Conservation (phyloP, 2,888 invertebrate genomes). For the Melinaea marsaeus region DNA sequence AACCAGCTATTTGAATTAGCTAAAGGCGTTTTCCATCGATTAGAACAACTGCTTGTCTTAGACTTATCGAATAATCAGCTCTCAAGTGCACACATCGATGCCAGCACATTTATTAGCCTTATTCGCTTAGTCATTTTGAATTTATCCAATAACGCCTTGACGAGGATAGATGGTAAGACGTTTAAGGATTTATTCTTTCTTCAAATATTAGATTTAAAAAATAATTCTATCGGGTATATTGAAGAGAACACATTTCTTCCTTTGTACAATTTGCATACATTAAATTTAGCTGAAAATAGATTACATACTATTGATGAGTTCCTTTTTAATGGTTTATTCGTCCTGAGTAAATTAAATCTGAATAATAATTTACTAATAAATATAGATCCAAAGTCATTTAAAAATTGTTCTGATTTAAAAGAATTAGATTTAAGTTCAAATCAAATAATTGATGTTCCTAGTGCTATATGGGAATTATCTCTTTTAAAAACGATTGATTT, state of each 20-base stretch:
- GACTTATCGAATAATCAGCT: conserved; percentile 92
- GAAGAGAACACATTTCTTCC: conserved; percentile 92
- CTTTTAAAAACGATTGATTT: conserved; percentile 92
- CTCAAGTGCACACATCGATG: conserved; percentile 89
- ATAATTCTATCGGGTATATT: conserved; percentile 91
- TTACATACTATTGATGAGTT: conserved; percentile 88
- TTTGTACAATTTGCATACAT: conserved; percentile 91
- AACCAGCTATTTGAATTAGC: conserved; percentile 91
- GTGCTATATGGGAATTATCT: conserved; percentile 87
- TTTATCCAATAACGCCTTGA: conserved; percentile 90
- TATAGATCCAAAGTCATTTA: conserved; percentile 88
- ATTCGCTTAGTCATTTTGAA: conserved; percentile 91
- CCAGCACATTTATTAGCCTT: conserved; percentile 90
- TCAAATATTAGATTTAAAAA: conserved; percentile 90
- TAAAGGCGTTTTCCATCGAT: conserved; percentile 88
- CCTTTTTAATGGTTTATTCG: conserved; percentile 89
- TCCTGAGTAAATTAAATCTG: conserved; percentile 88
- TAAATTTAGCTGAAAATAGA: conserved; percentile 93
- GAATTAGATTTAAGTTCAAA: conserved; percentile 94
- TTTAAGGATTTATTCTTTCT: conserved; percentile 93
- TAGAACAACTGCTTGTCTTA: conserved; percentile 90
- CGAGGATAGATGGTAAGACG: conserved; percentile 88
- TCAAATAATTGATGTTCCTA: conserved; percentile 87
- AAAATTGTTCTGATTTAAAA: conserved; percentile 91
- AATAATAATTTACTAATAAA: conserved; percentile 89